phyloP scores from a whole-genome alignment of 2,888 invertebrate species.

The Pycnomerus fuliginosus region DNA sequence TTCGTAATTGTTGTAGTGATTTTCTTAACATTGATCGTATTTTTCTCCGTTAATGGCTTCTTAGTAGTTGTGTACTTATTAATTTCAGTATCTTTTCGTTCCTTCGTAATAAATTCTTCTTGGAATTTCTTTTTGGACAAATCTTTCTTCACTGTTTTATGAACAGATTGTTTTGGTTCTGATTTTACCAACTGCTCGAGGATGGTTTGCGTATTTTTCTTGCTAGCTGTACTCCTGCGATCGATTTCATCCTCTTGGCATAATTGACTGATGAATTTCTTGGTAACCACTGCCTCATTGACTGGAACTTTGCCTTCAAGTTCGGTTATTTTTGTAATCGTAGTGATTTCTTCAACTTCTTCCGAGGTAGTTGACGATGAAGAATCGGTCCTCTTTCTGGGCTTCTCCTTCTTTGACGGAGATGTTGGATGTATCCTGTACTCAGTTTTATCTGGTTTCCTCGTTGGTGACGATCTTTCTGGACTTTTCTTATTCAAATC shows the following conservation, averaged over 20 bases:
- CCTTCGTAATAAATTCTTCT: conserved; percentile 27
- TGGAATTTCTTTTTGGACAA: conserved; percentile 17
- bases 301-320: conserved; percentile 40
- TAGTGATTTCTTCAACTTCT: conserved; percentile 22
- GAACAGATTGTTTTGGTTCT: conserved; percentile 8
- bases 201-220: conserved; percentile 23
- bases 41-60: conserved; percentile 18
- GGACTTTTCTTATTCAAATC: conserved; percentile 1
- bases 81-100: conserved; percentile 9
- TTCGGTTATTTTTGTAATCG: conserved; percentile 12
- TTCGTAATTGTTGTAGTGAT: conserved; percentile 15
- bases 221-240: conserved; percentile 13
- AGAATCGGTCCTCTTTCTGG: conserved; percentile 8
- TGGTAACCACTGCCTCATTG: conserved; percentile 43
- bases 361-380: conserved; percentile 27
- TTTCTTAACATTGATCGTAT: conserved; percentile 14
- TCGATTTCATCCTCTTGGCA: conserved; percentile 42
- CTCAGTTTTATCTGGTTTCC: not conserved
- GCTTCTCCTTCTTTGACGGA: conserved; percentile 1
- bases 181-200: no score
- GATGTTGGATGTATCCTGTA: conserved; percentile 3
- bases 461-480: not conserved
- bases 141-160: conserved; percentile 41
- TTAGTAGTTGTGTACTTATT: conserved; percentile 10
- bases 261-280: conserved; percentile 40